These are phyloP conservation scores for Apogon hyalosoma DNA, from an alignment of 2,797 vertebrate species.

Conservation along the genomic window DNA sequence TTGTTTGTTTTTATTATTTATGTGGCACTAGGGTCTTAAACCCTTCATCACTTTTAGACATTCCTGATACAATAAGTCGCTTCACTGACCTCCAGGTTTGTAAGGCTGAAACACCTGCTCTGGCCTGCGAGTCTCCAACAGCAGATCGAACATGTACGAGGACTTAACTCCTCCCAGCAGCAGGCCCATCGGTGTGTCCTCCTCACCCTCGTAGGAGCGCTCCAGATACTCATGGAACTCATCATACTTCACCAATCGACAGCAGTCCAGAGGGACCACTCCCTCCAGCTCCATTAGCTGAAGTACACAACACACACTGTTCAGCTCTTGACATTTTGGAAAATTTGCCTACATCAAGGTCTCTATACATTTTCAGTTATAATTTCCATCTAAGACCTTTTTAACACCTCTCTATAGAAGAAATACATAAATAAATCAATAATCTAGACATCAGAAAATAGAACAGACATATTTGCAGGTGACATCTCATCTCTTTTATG, in stretches of 20 bases:
- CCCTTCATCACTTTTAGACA: background rate
- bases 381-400: too few species aligned
- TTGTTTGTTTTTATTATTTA: background rate
- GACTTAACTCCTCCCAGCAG: slow-evolving; percentile 97
- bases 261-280: slow-evolving; percentile 90
- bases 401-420: too few species aligned
- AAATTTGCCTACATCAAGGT: background rate
- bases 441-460: too few species aligned
- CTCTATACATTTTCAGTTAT: too few species aligned
- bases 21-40: background rate
- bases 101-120: slow-evolving; percentile 97
- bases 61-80: background rate
- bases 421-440: too few species aligned
- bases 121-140: slow-evolving; percentile 92
- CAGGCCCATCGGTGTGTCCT: slow-evolving; percentile 96
- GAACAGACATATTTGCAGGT: too few species aligned
- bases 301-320: slow-evolving; percentile 23
- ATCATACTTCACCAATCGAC: slow-evolving; percentile 97
- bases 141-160: slow-evolving; percentile 98
- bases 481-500: too few species aligned
- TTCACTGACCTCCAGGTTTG: slow-evolving; percentile 93
- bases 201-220: slow-evolving; percentile 96
- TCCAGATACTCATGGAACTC: slow-evolving; percentile 99
- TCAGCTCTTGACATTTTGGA: background rate
- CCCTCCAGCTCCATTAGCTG: slow-evolving; percentile 96